These are phyloP conservation scores for Thyatira batis DNA, from an alignment of 2,888 invertebrate genomes.

Conservation along the genomic window DNA sequence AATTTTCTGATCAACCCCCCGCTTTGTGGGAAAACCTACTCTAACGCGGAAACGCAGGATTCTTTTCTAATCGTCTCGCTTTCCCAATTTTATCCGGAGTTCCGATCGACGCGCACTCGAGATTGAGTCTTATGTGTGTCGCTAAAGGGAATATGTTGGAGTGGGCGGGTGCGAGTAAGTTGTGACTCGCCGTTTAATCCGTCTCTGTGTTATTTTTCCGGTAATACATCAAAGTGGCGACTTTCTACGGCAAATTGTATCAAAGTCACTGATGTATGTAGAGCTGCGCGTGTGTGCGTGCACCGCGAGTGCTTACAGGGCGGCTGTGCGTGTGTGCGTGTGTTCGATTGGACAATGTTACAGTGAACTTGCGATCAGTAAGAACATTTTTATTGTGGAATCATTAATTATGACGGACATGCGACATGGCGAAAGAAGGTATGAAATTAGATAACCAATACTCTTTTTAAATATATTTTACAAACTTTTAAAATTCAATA, in stretches of 20 bases:
- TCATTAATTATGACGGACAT: not conserved
- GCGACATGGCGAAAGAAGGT: no score
- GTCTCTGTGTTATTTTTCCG: constrained; percentile 70
- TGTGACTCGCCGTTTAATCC: constrained; percentile 59
- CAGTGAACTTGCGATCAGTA: not conserved
- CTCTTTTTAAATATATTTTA: no score
- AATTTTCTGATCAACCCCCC: constrained; percentile 48
- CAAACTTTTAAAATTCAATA: no score
- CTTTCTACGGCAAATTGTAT: constrained; percentile 71
- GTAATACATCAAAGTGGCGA: constrained; percentile 70
- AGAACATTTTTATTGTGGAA: not conserved
- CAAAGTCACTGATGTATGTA: constrained; percentile 66
- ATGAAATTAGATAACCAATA: no score
- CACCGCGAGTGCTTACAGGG: not conserved
- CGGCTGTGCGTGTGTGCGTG: not conserved
- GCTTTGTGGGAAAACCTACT: constrained; percentile 12
- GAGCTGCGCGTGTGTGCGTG: constrained; percentile 12
- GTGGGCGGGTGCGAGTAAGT: constrained; percentile 21
- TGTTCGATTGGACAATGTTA: not conserved
- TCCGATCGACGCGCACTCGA: constrained; percentile 17
- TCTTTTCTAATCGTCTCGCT: not conserved
- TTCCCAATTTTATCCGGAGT: constrained; percentile 4
- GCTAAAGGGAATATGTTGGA: constrained; percentile 21
- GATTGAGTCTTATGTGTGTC: constrained; percentile 18
- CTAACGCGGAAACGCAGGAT: constrained; percentile 3